Base-by-base conservation (phyloP, 1,140 invertebrate species). In the Drosophila ogumai region DNA sequence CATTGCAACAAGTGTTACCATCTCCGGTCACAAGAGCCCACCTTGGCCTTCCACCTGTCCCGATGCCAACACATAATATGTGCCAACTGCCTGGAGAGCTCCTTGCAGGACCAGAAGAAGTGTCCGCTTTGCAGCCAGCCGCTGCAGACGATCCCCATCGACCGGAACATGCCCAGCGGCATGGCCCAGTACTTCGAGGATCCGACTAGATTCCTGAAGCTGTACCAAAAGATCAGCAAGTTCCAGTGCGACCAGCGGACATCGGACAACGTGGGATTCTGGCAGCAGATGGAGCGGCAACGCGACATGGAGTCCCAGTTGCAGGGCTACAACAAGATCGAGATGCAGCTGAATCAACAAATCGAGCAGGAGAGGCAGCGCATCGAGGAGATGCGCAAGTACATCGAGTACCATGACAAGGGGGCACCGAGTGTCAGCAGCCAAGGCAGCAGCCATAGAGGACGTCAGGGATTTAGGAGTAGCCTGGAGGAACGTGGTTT, bases 61-160 rank as follows among this genome's bases (percentile, higher is more conserved):
- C 52, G 52, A 8, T 85, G 82, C 36, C 69, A 78, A 1, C 82
- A 85, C 25, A 46, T 85, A 7, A 9, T 86, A 6, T 85, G 82
- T 31, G 36, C 3, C 22, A 10, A 8, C 0, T 85, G 82, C 52
- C 4, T 52, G 12, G 25, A 36, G 4, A 61, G 38, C 13, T 28
- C 41, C 1, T 3, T 31, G 2, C 4, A 19, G 22, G 47, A 59
- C 8, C 46, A 28, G 22, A 57, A 57, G 13, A 77, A 64, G 12
- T 85, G 82, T 10, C 60, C 60, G 4, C 10, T 81, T 4, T 85
- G 82, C 46, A 50, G 54, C 8, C 12, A 2, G 9, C 17, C 9
- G 0, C 52, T 64, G 9, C 17, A 44, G 13, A 25, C 59, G 0
- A 15, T 64, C 0, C n/a, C 32, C 8, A 74, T 85, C 6, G 56